Conservation (phyloP, 2,888 invertebrate genomes). For the Macrophya alboannulata region DNA sequence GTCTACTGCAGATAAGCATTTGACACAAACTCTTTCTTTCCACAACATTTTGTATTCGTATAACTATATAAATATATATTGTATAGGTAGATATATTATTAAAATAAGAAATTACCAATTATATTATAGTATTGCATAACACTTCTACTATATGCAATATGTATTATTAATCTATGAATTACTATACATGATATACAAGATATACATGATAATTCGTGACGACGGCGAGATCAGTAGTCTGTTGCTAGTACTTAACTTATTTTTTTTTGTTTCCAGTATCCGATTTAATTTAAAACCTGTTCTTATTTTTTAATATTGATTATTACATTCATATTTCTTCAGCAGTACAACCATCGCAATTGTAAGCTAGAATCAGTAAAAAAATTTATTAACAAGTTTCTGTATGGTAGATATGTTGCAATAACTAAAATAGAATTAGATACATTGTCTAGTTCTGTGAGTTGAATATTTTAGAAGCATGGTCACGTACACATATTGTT, state of each 20-base stretch:
- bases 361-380: not conserved
- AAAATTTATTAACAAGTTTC: not conserved
- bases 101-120: slow-evolving; percentile 40
- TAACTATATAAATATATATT: slow-evolving; percentile 12
- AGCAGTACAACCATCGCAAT: not conserved
- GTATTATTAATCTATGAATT: slow-evolving; percentile 21
- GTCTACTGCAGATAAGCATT: slow-evolving; percentile 9
- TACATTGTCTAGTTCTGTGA: not conserved
- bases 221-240: not conserved
- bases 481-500: not conserved
- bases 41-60: slow-evolving; percentile 44
- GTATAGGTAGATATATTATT: slow-evolving; percentile 12
- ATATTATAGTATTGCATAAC: slow-evolving; percentile 41
- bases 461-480: not conserved
- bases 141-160: slow-evolving; percentile 20
- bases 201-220: slow-evolving; percentile 33
- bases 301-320: not conserved
- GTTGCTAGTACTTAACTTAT: slow-evolving; percentile 17
- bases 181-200: not conserved
- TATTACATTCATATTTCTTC: not conserved
- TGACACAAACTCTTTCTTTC: slow-evolving; percentile 46
- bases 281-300: not conserved
- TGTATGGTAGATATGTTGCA: not conserved
- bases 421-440: not conserved
- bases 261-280: not conserved